phyloP scores from a whole-genome alignment of 2,113 vertebrate genomes.

The Gila orcuttii region DNA sequence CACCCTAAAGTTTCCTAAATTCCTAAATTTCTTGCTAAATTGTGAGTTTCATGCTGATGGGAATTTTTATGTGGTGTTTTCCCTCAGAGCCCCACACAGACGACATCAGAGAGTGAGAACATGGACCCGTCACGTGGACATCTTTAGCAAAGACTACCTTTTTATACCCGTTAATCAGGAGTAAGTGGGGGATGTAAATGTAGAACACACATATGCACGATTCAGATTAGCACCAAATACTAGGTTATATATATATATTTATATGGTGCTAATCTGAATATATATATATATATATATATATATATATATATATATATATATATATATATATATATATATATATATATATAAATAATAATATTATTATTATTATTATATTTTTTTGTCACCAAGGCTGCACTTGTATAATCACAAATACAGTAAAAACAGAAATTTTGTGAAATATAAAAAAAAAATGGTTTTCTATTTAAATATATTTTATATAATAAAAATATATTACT shows the following conservation, averaged over 20 bases:
- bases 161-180: constrained; percentile 96
- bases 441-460: background rate
- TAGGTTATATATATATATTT: too few relatives aligned
- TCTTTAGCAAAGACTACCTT: constrained; percentile 94
- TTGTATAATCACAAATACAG: background rate
- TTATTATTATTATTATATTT: too few relatives aligned
- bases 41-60: background rate
- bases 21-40: too few relatives aligned
- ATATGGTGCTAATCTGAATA: too few relatives aligned
- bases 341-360: too few relatives aligned
- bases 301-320: too few relatives aligned
- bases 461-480: too few relatives aligned
- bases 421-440: background rate
- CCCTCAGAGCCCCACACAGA: constrained; percentile 77
- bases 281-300: too few relatives aligned
- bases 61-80: background rate
- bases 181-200: constrained; percentile 73
- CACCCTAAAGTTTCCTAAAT: background rate
- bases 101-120: constrained; percentile 91
- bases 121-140: constrained; percentile 92
- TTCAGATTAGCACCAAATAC: background rate
- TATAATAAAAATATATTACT: too few relatives aligned
- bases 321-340: too few relatives aligned
- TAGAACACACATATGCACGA: background rate
- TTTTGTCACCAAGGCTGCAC: background rate